Percentiles rank a stretch among this genome's conserved stretches.
Evolutionary conservation across 2,113 vertebrate species (phyloP).

Genomic region (Leptobrachium ailaonicum): DNA sequence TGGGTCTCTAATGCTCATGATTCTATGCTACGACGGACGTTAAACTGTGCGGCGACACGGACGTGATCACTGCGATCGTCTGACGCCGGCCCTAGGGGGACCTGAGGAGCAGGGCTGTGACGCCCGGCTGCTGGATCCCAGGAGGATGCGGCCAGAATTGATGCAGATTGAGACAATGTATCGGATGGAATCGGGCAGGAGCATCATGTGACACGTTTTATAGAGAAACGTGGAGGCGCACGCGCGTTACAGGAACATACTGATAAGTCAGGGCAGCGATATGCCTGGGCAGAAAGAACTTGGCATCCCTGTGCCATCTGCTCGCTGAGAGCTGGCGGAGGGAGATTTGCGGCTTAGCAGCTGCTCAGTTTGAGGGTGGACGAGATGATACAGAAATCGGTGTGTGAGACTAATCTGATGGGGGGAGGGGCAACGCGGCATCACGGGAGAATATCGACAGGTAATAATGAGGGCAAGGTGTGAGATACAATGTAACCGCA

Average conservation of each 20-base stretch:
- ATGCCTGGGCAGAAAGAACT: neutral
- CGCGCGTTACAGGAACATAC: neutral
- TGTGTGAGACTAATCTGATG: constrained; percentile 43
- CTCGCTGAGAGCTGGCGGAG: constrained; percentile 25
- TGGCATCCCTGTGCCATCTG: constrained; percentile 37
- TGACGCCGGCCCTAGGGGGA: too few relatives aligned
- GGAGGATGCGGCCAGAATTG: too few relatives aligned
- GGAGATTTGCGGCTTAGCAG: constrained; percentile 45
- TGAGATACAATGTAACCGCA: neutral
- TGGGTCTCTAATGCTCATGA: too few relatives aligned
- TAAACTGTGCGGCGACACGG: too few relatives aligned
- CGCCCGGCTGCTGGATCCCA: too few relatives aligned
- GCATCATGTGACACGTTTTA: too few relatives aligned
- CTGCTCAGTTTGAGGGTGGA: constrained; percentile 44
- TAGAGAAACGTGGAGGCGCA: neutral
- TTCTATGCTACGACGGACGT: too few relatives aligned
- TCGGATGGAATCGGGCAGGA: too few relatives aligned
- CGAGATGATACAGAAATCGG: constrained; percentile 25
- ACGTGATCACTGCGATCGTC: too few relatives aligned
- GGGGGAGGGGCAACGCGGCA: neutral
- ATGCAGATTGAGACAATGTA: too few relatives aligned
- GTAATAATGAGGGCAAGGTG: neutral
- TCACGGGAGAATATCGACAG: constrained; percentile 8
- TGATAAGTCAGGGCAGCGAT: neutral
- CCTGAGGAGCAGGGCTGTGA: too few relatives aligned